Base-by-base conservation (phyloP, 2,888 invertebrate species). In the Harpagoxenus sublaevis region DNA sequence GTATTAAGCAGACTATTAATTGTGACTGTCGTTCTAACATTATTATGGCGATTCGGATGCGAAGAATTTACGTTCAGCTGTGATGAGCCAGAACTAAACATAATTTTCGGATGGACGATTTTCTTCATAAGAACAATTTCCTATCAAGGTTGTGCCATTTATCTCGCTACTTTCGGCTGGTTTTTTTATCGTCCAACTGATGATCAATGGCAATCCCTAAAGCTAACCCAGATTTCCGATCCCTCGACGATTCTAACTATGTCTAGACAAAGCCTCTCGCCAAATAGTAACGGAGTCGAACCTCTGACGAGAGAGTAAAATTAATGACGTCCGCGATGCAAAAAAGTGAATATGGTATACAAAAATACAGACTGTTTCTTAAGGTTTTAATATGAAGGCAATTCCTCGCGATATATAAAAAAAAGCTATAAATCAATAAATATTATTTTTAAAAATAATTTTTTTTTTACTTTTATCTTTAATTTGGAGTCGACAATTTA, bases 191-290 rank as follows among this genome's bases (percentile, higher is more conserved):
- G 78, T 70, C 84, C 12, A 79, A 87, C 83, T 75, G 71, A 48
- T 66, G 63, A 89, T 88, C 88, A 89, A 88, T 89, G 88, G 79
- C 78, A 57, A 77, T 48, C 82, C 53, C 83, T 75, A 84, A 85
- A 83, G 78, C 65, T 70, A 89, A 85, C 86, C 84, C 48, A 82
- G 85, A 88, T 89, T 79, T 78, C 71, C 65, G 45, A 68, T 31
- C 68, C 12, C 70, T 65, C 71, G 39, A 84, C 63, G 74, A 88
- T 85, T 81, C 83, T 68, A 88, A 62, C 79, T 83, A 86, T 83
- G 86, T 63, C 70, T 45, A 68, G n/a, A 42, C 31, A 9, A 68
- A 31, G 31, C 10, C 23, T 57, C 55, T 68, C 3, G 31, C 53
- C 55, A 78, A 28, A 6, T 48, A 78, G 55, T 48, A 39, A 77